Evolutionary conservation across 1,140 invertebrate genomes (phyloP), one percentile per base, ranked within the genome.

Genomic region (Wiebesia pumilae): DNA sequence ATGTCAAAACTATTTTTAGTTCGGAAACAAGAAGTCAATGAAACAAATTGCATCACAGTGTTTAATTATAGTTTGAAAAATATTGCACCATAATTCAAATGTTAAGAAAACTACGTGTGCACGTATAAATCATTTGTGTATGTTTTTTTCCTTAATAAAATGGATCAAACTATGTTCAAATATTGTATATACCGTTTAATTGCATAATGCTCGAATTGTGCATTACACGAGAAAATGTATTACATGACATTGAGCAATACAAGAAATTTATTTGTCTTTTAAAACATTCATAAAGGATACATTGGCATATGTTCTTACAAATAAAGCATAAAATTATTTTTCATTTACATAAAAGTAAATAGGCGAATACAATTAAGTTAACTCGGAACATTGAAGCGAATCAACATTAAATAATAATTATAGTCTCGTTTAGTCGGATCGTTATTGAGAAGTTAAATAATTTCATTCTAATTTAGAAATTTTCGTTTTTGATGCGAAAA

Each of bases 121-220:
- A 12, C 35, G 35, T 24, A 35, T 73, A 38, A n/a, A 54, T 54
- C 35, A 40, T 73, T 4, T 73, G 3, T 38, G 2, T 1, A 3
- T 40, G 1, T 38, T 1, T 9, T 3, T 1, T 24, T 73, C 40
- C 40, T 40, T 40, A 40, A 73, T 27, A 0, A 21, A 73, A 73
- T 73, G 16, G 9, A 3, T 40, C 16, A 40, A 40, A 73, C 40
- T 24, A 40, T 24, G 38, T 40, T 73, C 21, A 73, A 40, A 40
- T 73, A 40, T 73, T 40, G 35, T 73, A 73, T 24, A 40, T 73
- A 21, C 21, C 24, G 35, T 73, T 3, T 24, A 73, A 73, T 73
- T 40, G 35, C 69, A 40, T 73, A 73, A 73, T 73, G 0, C 19
- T 73, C 69, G 19, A 73, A 73, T 73, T 73, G 69, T 73, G n/a